Conservation (phyloP, 2,113 vertebrate species). For the Pipa parva region DNA sequence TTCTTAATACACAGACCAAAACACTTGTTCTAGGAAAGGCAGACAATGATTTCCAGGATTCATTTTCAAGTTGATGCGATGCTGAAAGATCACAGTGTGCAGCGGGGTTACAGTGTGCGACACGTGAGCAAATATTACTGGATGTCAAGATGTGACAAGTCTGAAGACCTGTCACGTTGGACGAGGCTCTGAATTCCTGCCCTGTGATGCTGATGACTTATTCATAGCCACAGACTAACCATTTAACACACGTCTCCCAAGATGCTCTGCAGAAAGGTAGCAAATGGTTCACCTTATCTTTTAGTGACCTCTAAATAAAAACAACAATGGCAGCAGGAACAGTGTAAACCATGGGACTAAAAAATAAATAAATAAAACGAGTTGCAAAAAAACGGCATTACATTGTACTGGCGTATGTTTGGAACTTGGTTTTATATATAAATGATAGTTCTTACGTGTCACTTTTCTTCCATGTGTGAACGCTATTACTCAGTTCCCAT, state of each 20-base stretch:
- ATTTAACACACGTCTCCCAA: background rate
- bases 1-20: background rate
- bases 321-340: background rate
- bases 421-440: too few species aligned
- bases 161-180: constrained; percentile 8
- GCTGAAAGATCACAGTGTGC: background rate
- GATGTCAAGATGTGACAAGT: constrained; percentile 19
- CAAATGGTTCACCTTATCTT: background rate
- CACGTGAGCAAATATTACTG: constrained; percentile 1
- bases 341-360: background rate
- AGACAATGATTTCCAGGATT: background rate
- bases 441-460: too few species aligned
- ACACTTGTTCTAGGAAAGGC: background rate
- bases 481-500: too few species aligned
- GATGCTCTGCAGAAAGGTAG: background rate
- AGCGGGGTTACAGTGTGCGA: constrained; percentile 6
- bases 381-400: background rate
- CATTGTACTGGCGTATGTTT: too few species aligned
- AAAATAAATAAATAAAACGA: background rate
- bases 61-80: constrained; percentile 1
- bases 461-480: too few species aligned
- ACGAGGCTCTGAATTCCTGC: background rate
- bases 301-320: background rate
- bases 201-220: constrained; percentile 28
- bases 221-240: constrained; percentile 1